Evolutionary conservation across 2,888 invertebrate genomes (phyloP).

Genomic region (Hemistola chrysoprasaria): DNA sequence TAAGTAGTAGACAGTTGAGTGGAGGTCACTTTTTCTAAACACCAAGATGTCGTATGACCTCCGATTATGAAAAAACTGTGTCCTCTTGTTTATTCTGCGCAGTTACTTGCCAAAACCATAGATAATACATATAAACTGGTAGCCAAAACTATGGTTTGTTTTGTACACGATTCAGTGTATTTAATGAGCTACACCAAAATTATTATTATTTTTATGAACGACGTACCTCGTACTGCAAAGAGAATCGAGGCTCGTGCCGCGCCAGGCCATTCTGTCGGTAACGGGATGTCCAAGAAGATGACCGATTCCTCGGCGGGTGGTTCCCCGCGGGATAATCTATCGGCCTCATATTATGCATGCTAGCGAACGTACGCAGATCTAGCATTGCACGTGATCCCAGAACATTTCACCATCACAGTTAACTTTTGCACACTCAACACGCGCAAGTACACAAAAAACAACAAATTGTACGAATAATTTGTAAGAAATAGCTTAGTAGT

Average conservation of each 20-base stretch:
- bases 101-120: no score
- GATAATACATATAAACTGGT: no score
- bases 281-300: conserved; percentile 64
- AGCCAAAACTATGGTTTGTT: no score
- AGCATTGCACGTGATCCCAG: conserved; percentile 54
- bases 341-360: conserved; percentile 60
- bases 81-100: no score
- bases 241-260: conserved; percentile 64
- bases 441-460: conserved; percentile 27
- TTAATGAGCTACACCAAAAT: no score
- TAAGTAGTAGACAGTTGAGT: no score
- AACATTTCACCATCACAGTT: conserved; percentile 61
- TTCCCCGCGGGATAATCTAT: conserved; percentile 42
- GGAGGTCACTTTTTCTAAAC: no score
- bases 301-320: conserved; percentile 50
- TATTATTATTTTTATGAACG: no score
- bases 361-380: conserved; percentile 51
- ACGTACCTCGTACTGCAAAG: conserved; percentile 64
- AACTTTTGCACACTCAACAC: neutral
- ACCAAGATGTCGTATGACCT: neutral
- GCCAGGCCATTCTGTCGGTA: conserved; percentile 49
- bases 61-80: no score
- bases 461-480: conserved; percentile 30
- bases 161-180: no score
- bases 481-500: conserved; percentile 37